phyloP scores from a whole-genome alignment of 2,797 vertebrate genomes.

The Gymnothorax reevesii region DNA sequence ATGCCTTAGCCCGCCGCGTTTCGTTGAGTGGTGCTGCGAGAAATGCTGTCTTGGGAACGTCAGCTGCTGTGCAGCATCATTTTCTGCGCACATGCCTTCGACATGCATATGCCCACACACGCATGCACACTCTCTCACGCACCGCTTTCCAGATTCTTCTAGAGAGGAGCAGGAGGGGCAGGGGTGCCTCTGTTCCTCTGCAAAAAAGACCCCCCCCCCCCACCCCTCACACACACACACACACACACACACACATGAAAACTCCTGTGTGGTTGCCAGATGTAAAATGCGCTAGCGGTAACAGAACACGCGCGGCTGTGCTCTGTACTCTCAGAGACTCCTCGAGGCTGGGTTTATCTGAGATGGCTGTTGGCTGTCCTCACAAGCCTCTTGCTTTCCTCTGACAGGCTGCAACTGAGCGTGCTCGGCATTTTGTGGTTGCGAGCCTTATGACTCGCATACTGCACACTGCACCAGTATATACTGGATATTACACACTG shows the following conservation, averaged over 20 bases:
- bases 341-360: not conserved
- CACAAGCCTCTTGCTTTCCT: not conserved
- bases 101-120: not conserved
- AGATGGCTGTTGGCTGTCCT: not conserved
- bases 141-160: too few species aligned
- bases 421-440: not conserved
- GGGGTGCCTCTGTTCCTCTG: too few species aligned
- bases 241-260: not conserved
- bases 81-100: not conserved
- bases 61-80: not conserved
- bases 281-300: not conserved
- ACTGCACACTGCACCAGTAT: too few species aligned
- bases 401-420: not conserved
- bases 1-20: not conserved
- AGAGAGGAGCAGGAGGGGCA: too few species aligned
- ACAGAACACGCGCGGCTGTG: not conserved
- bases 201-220: too few species aligned
- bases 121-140: not conserved
- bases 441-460: not conserved
- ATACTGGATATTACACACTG: too few species aligned
- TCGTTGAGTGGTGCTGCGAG: not conserved
- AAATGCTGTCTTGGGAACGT: not conserved
- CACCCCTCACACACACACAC: not conserved
- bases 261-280: not conserved
- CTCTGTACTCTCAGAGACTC: not conserved